These are phyloP conservation scores for Todus mexicanus DNA, from an alignment of 2,797 vertebrate species.

Conservation along the genomic window DNA sequence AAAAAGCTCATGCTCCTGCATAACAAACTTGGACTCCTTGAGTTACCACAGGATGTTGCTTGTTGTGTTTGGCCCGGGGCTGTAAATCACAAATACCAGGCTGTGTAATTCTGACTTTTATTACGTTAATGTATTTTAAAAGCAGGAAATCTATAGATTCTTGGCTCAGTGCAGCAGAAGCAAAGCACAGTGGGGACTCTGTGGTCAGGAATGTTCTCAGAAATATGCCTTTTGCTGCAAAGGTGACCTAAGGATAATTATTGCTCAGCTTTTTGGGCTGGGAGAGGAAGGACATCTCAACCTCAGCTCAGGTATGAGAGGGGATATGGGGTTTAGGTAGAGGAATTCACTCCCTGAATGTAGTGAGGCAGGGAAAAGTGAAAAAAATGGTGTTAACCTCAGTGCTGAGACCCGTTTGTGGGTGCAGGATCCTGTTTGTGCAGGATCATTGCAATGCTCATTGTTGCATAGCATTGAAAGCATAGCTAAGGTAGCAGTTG, in stretches of 20 bases:
- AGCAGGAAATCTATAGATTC: constrained; percentile 46
- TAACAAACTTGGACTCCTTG: background rate
- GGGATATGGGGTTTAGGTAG: background rate
- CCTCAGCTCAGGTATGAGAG: background rate
- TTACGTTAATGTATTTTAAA: constrained; percentile 48
- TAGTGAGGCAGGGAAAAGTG: background rate
- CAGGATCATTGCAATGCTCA: background rate
- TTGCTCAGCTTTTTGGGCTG: background rate
- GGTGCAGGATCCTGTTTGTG: background rate
- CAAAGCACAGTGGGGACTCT: background rate
- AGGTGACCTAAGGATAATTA: constrained; percentile 14
- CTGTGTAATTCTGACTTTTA: constrained; percentile 43
- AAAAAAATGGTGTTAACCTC: background rate
- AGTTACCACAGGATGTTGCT: constrained; percentile 16
- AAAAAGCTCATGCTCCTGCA: background rate
- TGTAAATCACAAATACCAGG: constrained; percentile 42
- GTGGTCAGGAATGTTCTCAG: constrained; percentile 19
- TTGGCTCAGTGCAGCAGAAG: constrained; percentile 6
- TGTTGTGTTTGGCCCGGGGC: constrained; percentile 20
- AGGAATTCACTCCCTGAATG: background rate
- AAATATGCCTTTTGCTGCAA: background rate
- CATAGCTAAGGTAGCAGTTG: accelerated
- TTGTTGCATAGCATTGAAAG: background rate
- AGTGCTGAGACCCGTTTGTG: background rate
- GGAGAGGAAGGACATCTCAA: background rate